Conservation (phyloP, 1,140 invertebrate genomes). For the Bombus superbus region DNA sequence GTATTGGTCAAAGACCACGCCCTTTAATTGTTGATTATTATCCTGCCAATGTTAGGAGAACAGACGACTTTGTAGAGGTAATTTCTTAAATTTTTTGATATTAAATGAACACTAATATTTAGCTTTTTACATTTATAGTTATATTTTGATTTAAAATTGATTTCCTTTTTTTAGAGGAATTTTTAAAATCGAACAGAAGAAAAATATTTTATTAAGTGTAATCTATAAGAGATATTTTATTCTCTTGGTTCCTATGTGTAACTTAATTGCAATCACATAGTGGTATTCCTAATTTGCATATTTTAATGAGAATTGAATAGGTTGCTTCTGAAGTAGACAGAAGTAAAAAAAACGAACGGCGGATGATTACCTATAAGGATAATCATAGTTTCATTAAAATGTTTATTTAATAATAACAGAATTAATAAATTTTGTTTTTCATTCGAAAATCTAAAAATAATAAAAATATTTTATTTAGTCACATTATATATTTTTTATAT, state of each 20-base stretch:
- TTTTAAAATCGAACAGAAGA: slow-evolving; percentile 44
- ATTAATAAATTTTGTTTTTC: not conserved
- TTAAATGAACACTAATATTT: not conserved
- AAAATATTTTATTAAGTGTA: slow-evolving; percentile 31
- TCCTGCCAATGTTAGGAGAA: slow-evolving; percentile 76
- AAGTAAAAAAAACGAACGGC: slow-evolving; percentile 17
- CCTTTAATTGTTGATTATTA: slow-evolving; percentile 85
- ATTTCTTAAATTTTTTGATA: slow-evolving; percentile 22
- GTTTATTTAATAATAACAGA: slow-evolving; percentile 46
- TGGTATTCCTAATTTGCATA: slow-evolving; percentile 34
- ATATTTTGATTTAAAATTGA: slow-evolving; percentile 9
- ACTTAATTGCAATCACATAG: not conserved
- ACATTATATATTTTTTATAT: not conserved
- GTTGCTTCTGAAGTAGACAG: slow-evolving; percentile 23
- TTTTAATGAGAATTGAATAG: slow-evolving; percentile 22
- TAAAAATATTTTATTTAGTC: slow-evolving; percentile 9
- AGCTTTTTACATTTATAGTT: not conserved
- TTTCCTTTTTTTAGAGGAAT: slow-evolving; percentile 57
- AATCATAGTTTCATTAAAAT: slow-evolving; percentile 35
- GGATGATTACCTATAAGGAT: not conserved
- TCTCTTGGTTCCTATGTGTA: slow-evolving; percentile 34
- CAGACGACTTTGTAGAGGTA: slow-evolving; percentile 74
- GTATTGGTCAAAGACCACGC: slow-evolving; percentile 90
- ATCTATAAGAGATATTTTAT: slow-evolving; percentile 8
- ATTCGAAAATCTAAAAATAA: not conserved